Evolutionary conservation across 2,797 vertebrate species (phyloP), one percentile per base, ranked within the genome.

Genomic region (Falco novaeseelandiae): DNA sequence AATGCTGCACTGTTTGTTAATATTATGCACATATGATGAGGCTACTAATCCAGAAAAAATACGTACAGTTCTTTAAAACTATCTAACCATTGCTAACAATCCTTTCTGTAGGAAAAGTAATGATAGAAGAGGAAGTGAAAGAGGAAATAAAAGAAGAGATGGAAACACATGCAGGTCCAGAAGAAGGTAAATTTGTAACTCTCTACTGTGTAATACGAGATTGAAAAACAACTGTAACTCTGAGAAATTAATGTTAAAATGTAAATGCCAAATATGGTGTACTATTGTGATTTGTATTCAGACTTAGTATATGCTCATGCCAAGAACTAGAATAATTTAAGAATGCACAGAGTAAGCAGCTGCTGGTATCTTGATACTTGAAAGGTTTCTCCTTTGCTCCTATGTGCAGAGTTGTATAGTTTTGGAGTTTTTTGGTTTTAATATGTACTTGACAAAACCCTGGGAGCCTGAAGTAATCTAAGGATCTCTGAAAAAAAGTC

Each of bases 71-170:
- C 71, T 80, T n/a, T 25, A 58, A 74, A 90, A 23, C 29, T 14
- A 29, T 52, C 59, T 93, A 74, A 95, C 30, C 40, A 6, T 48
- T 82, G 26, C 44, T 82, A 73, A 61, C 70, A 42, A 88, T 95
- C 66, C 40, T 87, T 81, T 67, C 83, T 89, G 36, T 83, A 99
- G 99, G 99, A 89, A 99, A 99, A 98, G 98, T 99, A 83, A 98
- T 97, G 92, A 98, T 98, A 5, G 99, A 99, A 96, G 99, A 99
- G 80, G 99, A 99, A 40, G 91, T 97, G 77, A 99, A 99, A 90
- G 99, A 99, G 58, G 99, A 99, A 93, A 98, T 99, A 96, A 99
- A 99, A 97, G 99, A 99, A 97, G 99, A 99, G 80, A 92, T 99
- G 97, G 99, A 99, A 96, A 98, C 98, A 19, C 99, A 99, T 65